Conservation (phyloP, 2,888 invertebrate species). For the Cheilosia urbana region DNA sequence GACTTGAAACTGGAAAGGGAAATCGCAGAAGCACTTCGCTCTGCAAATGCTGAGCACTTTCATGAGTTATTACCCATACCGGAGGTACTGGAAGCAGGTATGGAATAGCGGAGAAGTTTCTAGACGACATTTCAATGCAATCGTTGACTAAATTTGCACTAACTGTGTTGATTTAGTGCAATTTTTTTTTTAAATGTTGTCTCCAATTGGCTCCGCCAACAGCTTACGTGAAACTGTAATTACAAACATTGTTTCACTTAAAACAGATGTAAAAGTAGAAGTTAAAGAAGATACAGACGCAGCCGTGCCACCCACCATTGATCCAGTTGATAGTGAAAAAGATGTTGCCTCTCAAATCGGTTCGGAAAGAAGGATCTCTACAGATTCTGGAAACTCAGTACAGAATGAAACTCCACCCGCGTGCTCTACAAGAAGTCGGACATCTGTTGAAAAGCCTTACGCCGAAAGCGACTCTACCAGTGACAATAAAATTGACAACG, state of each 20-base stretch:
- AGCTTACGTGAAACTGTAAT: not conserved
- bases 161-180: no score
- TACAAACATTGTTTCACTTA: not conserved
- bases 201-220: not conserved
- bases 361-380: slow-evolving; percentile 17
- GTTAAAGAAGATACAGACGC: slow-evolving; percentile 52
- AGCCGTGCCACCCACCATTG: not conserved
- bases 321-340: not conserved
- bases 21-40: not conserved
- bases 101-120: not conserved
- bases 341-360: not conserved
- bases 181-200: no score
- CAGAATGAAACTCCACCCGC: slow-evolving; percentile 23
- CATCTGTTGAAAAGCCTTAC: slow-evolving; percentile 24
- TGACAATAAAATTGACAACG: slow-evolving; percentile 32
- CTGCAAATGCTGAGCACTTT: not conserved
- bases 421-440: slow-evolving; percentile 56
- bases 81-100: slow-evolving; percentile 57
- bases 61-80: slow-evolving; percentile 3
- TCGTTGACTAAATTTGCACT: no score
- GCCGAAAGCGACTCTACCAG: slow-evolving; percentile 23
- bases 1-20: slow-evolving; percentile 44
- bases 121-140: not conserved
- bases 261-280: slow-evolving; percentile 62
- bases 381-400: slow-evolving; percentile 6